A percentile compares a stretch with the other conserved stretches of the same genome.
phyloP scores from a whole-genome alignment of 2,113 vertebrate genomes.

The Cyanocitta stelleri region DNA sequence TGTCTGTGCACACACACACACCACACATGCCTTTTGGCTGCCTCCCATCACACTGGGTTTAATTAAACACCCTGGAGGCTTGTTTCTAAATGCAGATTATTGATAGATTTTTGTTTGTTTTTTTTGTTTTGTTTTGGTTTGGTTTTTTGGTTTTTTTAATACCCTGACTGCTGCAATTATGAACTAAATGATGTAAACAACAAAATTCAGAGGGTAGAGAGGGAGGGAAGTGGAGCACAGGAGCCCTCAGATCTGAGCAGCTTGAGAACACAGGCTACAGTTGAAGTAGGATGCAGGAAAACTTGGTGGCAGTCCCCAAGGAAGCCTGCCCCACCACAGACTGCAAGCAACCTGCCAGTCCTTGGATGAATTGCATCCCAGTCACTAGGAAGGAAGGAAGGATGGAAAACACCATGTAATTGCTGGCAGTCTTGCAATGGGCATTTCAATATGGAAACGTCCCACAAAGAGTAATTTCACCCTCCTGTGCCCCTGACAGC shows the following conservation, averaged over 20 bases:
- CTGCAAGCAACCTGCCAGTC: accelerated
- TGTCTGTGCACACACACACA: neutral
- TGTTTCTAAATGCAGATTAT: neutral
- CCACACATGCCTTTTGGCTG: neutral
- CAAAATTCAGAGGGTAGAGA: neutral
- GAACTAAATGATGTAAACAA: neutral
- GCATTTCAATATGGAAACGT: neutral
- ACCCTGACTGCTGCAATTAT: neutral
- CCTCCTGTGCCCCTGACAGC: neutral
- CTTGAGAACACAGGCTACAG: neutral
- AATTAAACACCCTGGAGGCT: neutral
- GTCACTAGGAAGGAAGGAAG: neutral
- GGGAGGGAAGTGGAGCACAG: neutral
- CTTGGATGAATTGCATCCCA: neutral
- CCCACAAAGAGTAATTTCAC: neutral
- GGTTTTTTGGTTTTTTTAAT: neutral
- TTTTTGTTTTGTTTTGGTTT: no score
- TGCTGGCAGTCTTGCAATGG: neutral
- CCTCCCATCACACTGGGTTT: neutral
- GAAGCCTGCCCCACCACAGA: accelerated
- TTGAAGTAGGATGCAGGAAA: neutral
- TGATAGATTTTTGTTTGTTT: neutral
- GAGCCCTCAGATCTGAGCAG: neutral
- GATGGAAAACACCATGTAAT: neutral
- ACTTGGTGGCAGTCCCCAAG: accelerated